A percentile compares a stretch with the other conserved stretches of the same genome.
Conservation (phyloP, 1,140 invertebrate genomes). For the Ips typographus region DNA sequence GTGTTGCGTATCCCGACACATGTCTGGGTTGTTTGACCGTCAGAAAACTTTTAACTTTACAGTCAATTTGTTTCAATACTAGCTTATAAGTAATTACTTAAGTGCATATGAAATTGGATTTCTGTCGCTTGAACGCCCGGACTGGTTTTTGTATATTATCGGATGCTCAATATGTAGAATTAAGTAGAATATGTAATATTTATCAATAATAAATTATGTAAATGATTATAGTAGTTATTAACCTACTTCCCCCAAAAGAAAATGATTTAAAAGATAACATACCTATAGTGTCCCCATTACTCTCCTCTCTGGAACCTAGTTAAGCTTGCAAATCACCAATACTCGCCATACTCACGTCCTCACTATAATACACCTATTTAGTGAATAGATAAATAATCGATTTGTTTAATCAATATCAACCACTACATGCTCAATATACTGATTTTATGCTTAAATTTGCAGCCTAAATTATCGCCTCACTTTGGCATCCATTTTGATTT, state of each 20-base stretch:
- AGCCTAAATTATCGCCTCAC: too few species aligned
- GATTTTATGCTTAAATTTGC: too few species aligned
- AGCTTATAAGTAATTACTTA: slow-evolving; percentile 10
- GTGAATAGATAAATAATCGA: too few species aligned
- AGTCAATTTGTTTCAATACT: slow-evolving; percentile 15
- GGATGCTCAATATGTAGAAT: slow-evolving; percentile 53
- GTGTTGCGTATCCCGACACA: slow-evolving; percentile 49
- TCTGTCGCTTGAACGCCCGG: slow-evolving; percentile 53
- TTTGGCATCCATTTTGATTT: too few species aligned
- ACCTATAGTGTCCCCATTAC: neutral
- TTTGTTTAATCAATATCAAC: too few species aligned
- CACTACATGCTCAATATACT: too few species aligned
- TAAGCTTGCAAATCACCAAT: neutral
- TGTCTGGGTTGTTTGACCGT: slow-evolving; percentile 51
- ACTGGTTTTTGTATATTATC: slow-evolving; percentile 51
- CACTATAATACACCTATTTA: too few species aligned
- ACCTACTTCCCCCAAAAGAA: neutral
- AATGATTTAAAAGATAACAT: neutral
- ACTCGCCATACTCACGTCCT: neutral
- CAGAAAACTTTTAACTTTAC: slow-evolving; percentile 37
- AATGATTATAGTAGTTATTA: slow-evolving; percentile 25
- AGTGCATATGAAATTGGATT: slow-evolving; percentile 35
- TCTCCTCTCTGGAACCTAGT: neutral
- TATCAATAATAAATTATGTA: slow-evolving; percentile 53
- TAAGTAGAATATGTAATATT: slow-evolving; percentile 53